Conservation (phyloP, 2,797 vertebrate genomes). For the Pseudochirops cupreus region DNA sequence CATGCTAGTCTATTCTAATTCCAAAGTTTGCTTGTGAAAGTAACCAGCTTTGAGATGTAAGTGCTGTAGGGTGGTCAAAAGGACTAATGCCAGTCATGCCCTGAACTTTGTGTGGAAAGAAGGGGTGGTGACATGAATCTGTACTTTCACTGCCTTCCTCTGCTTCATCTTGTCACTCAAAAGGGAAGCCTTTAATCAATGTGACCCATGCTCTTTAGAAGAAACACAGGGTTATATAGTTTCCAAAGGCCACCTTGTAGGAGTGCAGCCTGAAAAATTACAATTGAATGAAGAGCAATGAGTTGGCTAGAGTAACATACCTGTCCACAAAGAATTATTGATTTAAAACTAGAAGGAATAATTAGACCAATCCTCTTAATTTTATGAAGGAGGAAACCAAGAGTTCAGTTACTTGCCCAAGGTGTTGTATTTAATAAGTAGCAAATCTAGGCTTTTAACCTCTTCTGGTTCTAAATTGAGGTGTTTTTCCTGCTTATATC, state of each 20-base stretch:
- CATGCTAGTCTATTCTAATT: neutral
- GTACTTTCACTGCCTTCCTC: neutral
- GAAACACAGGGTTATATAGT: neutral
- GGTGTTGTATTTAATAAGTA: neutral
- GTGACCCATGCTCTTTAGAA: neutral
- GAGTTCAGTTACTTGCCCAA: neutral
- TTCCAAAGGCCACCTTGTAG: neutral
- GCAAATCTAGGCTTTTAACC: neutral
- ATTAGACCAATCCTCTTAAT: neutral
- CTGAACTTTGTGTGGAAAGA: neutral
- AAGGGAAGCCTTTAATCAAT: neutral
- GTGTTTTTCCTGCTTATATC: neutral
- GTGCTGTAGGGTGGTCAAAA: neutral
- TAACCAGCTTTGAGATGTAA: neutral
- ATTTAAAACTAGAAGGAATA: neutral
- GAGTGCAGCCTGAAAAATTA: neutral
- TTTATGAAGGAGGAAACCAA: neutral
- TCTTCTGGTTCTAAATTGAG: neutral
- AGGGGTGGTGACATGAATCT: neutral
- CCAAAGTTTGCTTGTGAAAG: neutral
- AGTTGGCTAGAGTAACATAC: neutral
- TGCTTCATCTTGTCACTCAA: neutral
- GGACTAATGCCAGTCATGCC: neutral
- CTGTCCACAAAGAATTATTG: neutral
- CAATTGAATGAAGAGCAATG: neutral